Evolutionary conservation across 2,113 vertebrate genomes (phyloP).

Genomic region (Atrichornis clamosus): DNA sequence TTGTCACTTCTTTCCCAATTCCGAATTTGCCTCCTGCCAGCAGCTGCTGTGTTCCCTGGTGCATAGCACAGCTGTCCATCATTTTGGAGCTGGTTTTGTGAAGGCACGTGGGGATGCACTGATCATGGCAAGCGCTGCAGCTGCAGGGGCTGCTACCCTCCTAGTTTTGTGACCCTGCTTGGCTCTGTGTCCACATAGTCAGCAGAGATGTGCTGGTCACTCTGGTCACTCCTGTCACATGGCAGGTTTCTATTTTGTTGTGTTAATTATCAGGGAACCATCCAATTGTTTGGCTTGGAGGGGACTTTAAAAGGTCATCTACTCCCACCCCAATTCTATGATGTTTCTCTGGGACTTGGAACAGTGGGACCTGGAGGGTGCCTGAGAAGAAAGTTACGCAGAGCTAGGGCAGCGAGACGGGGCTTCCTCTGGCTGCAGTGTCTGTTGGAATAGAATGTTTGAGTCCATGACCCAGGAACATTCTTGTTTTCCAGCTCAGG

Average conservation of each 20-base stretch:
- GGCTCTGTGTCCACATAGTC: not conserved
- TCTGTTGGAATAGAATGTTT: not conserved
- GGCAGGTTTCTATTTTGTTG: not conserved
- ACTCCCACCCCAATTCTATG: rapidly evolving
- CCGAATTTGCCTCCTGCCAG: not conserved
- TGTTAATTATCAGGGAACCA: not conserved
- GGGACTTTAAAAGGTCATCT: not conserved
- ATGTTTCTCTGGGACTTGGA: not conserved
- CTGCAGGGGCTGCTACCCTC: not conserved
- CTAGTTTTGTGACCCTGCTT: too few relatives aligned
- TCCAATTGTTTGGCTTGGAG: not conserved
- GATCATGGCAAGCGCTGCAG: not conserved
- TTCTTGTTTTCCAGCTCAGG: not conserved
- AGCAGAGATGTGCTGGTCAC: not conserved
- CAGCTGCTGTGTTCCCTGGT: rapidly evolving
- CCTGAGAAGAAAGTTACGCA: not conserved
- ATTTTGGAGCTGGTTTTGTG: not conserved
- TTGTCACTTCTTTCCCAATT: not conserved
- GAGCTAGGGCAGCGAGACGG: not conserved
- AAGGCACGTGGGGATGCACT: not conserved
- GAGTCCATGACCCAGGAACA: not conserved
- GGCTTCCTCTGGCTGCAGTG: not conserved
- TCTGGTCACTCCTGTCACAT: rapidly evolving
- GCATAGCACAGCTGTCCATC: not conserved
- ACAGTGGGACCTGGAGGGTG: not conserved